Percentiles rank a stretch among this genome's conserved stretches.
phyloP scores from a whole-genome alignment of 2,797 vertebrate species.

The Myotis planiceps region DNA sequence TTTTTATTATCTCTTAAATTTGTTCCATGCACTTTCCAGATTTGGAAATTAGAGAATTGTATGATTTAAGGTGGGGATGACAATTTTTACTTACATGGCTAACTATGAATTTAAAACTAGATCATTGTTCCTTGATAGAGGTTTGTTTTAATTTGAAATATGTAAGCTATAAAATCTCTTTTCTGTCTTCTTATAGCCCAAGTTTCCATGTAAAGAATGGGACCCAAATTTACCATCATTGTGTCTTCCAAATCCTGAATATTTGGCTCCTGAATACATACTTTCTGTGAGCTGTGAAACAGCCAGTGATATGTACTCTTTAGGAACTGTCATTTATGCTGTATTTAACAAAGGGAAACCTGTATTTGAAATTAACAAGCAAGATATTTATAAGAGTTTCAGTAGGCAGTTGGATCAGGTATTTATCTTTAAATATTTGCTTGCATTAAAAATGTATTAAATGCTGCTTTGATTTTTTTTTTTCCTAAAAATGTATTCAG shows the following conservation, averaged over 20 bases:
- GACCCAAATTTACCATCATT: slow-evolving; percentile 96
- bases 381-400: slow-evolving; percentile 99
- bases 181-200: slow-evolving; percentile 88
- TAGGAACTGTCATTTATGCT: slow-evolving; percentile 95
- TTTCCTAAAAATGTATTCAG: slow-evolving; percentile 16
- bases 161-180: slow-evolving; percentile 1
- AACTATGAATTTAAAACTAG: slow-evolving; percentile 1
- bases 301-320: slow-evolving; percentile 98
- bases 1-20: slow-evolving; percentile 10
- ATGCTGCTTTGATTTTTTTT: slow-evolving; percentile 12
- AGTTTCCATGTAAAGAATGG: slow-evolving; percentile 98
- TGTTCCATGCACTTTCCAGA: not conserved
- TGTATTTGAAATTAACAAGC: slow-evolving; percentile 97
- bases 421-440: slow-evolving; percentile 62
- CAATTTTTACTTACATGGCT: slow-evolving; percentile 37
- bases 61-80: not conserved
- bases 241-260: slow-evolving; percentile 98
- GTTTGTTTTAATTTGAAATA: slow-evolving; percentile 57
- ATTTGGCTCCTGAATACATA: slow-evolving; percentile 98
- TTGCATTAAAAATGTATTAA: slow-evolving; percentile 42
- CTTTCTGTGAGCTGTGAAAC: slow-evolving; percentile 98
- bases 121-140: not conserved
- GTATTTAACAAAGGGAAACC: slow-evolving; percentile 98
- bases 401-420: slow-evolving; percentile 98
- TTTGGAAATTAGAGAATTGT: not conserved